Base-by-base conservation (phyloP, 1,140 invertebrate species). In the Meloidogyne floridensis region DNA sequence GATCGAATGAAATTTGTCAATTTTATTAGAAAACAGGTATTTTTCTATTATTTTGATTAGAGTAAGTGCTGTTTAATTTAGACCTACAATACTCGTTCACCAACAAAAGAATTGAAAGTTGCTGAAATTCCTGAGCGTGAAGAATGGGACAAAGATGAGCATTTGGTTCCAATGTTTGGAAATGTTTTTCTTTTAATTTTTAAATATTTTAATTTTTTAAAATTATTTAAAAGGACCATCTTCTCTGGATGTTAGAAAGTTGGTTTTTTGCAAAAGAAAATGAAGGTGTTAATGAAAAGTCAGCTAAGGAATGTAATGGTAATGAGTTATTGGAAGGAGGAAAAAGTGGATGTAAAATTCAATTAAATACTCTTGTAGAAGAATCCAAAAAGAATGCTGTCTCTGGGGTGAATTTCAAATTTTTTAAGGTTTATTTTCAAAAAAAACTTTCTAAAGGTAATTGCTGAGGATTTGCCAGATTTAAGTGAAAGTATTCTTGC, bases 181-280 rank as follows among this genome's bases (percentile, higher is more conserved):
- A 79, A 79, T 79, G 77, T 80, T 18, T 42, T n/a, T 80, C 4
- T 59, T 80, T 77, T 18, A 47, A 18, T 20, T 13, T 53, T 53
- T 80, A 15, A 53, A 15, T 6, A 20, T n/a, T 47, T 11, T 73
- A 32, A 7, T 13, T 15, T 54, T 15, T 90, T 20, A 86, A 84
- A 18, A 83, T 87, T 10, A 90, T 84, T 80, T 86, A 83, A 42
- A 88, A 89, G 73, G 88, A 89, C 74, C 88, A 89, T 83, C 82
- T 89, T 11, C 81, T 89, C 11, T 89, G 88, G 88, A 89, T 90
- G 87, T 81, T 90, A 15, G 88, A 89, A 78, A 88, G 87, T 42
- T 79, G 77, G 77, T 81, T 79, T 74, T 80, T 87, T 51, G 86
- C 89, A 13, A 69, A 79, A 43, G 77, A 81, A 75, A 87, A 71